Evolutionary conservation across 2,888 invertebrate species (phyloP), one percentile per base, ranked within the genome.

Genomic region (Protodeltote pygarga): DNA sequence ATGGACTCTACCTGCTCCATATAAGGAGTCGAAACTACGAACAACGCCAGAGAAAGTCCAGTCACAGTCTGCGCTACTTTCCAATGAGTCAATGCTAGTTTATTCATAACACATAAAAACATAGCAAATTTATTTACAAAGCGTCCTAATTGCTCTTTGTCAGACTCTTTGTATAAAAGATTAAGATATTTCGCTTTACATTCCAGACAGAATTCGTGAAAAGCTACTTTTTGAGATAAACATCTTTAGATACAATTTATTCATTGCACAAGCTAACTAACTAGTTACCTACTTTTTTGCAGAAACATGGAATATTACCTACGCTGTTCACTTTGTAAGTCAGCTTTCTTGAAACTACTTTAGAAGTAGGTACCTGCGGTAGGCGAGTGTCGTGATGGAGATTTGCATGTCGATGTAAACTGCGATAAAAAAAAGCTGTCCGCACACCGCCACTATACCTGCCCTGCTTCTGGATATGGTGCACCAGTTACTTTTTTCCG

Each of bases 381-480:
- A 68, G 40, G 59, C 61, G 55, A 75, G 69, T 67, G 73, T 73
- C 76, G 71, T 75, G 75, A 76, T 72, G 59, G 67, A 76, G 73
- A 81, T 80, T 80, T 77, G 73, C 78, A 79, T 79, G 73, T 73
- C 71, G 80, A 79, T 80, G 68, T 73, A 64, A 70, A 66, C 48
- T 38, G 54, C 64, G 73, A 78, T 79, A 77, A 74, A 71, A n/a
- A n/a, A 69, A 65, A 55, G 48, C 55, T 66, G 60, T 63, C 60
- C 47, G 55, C 64, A 64, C 37, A 63, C 63, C 58, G 49, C 54
- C 59, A 62, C 64, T 54, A 54, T 58, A 53, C 59, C 45, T 59
- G 55, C 39, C 23, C 19, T 45, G 67, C 69, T 73, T 66, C 68
- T 67, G 69, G 49, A 63, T 62, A 63, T 52, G 29, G 20, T 47